Evolutionary conservation across 37 sponge, comb jelly and placozoan genomes (phyloP), one percentile per base, ranked within the genome.

Genomic region (Spongia lamella): DNA sequence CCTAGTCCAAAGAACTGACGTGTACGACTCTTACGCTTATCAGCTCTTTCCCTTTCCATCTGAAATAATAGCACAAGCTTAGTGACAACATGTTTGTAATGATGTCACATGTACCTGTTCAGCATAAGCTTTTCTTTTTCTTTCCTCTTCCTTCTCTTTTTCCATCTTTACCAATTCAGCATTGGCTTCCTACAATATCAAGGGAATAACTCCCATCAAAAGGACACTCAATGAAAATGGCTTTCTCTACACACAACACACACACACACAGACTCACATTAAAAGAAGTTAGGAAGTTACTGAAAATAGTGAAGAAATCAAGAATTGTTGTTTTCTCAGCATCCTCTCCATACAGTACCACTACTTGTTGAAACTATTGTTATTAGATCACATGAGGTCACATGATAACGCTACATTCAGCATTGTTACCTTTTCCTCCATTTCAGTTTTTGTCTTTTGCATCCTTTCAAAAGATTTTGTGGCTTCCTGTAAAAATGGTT

Each of bases 231-330:
- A n/a, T n/a, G n/a, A n/a, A n/a, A n/a, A n/a, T n/a, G n/a, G n/a
- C n/a, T n/a, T n/a, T n/a, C 51, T 60, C 38, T 74, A 74, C n/a
- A 37, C 38, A 7, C 69, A 7, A 26, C 50, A 49, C 47, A 47
- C 15, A 27, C 43, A 47, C 43, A 27, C 40, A 17, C 53, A 17
- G 16, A 52, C 19, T 53, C 59, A 84, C 92, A 21, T 60, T 57
- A 51, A 93, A 85, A 26, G 89, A 85, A 35, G 66, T 64, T 1
- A 93, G 70, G 76, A 93, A 93, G 22, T 60, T 63, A 20, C 58
- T 22, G 63, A 93, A 93, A 26, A 70, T 85, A n/a, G 80, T 83
- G 62, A 93, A 85, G 77, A 93, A 89, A 21, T 93, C 90, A 17
- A 85, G 85, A 38, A 83, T 62, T 17, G 73, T 49, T 3, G 56